These are phyloP conservation scores for Diorhabda sublineata DNA, from an alignment of 1,140 invertebrate genomes.

Conservation along the genomic window DNA sequence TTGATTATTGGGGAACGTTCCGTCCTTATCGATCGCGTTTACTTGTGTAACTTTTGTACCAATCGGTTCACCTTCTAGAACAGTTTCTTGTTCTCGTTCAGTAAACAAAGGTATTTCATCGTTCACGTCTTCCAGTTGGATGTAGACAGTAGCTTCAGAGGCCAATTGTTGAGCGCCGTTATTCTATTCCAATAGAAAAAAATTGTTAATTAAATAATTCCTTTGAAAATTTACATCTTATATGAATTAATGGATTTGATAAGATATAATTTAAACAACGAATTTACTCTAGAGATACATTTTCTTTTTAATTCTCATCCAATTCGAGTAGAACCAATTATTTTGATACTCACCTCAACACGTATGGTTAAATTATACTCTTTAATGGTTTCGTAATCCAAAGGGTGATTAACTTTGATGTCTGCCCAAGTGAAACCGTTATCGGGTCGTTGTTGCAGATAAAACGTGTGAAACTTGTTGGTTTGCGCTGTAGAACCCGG, in stretches of 20 bases:
- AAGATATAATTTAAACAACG: too few species aligned
- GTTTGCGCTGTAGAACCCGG: slow-evolving; percentile 91
- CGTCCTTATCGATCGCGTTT: slow-evolving; percentile 94
- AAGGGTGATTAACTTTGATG: slow-evolving; percentile 91
- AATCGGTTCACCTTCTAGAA: slow-evolving; percentile 87
- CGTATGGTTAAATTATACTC: slow-evolving; percentile 94
- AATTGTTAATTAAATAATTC: too few species aligned
- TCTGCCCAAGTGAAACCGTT: slow-evolving; percentile 90
- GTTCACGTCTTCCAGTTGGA: slow-evolving; percentile 92
- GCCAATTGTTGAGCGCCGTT: slow-evolving; percentile 93
- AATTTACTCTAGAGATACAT: too few species aligned
- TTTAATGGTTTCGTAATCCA: slow-evolving; percentile 92
- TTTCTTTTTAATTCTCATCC: background rate
- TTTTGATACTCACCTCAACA: slow-evolving; percentile 72
- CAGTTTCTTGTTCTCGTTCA: slow-evolving; percentile 90
- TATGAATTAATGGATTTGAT: too few species aligned
- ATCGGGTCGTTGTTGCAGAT: slow-evolving; percentile 86
- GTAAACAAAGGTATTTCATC: slow-evolving; percentile 95
- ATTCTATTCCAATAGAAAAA: slow-evolving; percentile 59
- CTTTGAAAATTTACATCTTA: too few species aligned
- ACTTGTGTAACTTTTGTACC: slow-evolving; percentile 95
- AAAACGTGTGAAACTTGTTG: slow-evolving; percentile 93
- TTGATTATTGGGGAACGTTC: slow-evolving; percentile 90
- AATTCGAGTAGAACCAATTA: background rate
- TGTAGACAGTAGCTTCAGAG: slow-evolving; percentile 89